phyloP scores from a whole-genome alignment of 2,797 vertebrate genomes.

The Parauchenoglanis punctatus region DNA sequence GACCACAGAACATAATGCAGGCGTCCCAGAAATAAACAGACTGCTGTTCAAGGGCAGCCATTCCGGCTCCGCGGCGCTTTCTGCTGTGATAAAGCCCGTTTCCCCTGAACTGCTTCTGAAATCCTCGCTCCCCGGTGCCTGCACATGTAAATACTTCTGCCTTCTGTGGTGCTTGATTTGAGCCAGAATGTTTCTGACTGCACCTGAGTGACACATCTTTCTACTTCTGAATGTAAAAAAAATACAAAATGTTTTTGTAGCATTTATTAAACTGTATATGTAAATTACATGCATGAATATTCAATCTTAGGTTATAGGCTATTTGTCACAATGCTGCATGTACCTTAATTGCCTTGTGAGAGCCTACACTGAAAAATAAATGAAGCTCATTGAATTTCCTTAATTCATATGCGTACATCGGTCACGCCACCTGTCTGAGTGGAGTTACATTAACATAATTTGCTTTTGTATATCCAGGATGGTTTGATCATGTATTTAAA shows the following conservation, averaged over 20 bases:
- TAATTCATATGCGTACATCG: background rate
- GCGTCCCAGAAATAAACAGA: slow-evolving; percentile 25
- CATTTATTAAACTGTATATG: background rate
- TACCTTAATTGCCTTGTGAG: background rate
- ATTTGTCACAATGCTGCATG: background rate
- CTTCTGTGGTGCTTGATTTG: background rate
- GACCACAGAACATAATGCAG: slow-evolving; percentile 27
- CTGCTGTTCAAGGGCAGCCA: slow-evolving; percentile 2
- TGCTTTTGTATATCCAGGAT: background rate
- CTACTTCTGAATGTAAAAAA: background rate
- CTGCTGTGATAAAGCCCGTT: slow-evolving; percentile 14
- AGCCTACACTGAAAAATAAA: background rate
- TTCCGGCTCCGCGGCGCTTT: slow-evolving; percentile 2
- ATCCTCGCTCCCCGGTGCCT: background rate
- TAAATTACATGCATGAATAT: background rate
- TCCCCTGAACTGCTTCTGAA: slow-evolving; percentile 23
- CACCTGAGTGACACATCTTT: background rate
- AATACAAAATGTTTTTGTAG: background rate
- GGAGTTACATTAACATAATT: background rate
- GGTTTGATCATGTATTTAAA: background rate
- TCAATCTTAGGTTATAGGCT: too few relatives aligned
- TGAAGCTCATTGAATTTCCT: background rate
- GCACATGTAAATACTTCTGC: background rate
- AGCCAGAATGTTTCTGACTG: background rate
- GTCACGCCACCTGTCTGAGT: background rate